Evolutionary conservation across 2,797 vertebrate genomes (phyloP), one percentile per base, ranked within the genome.

Genomic region (Alouatta caraya): DNA sequence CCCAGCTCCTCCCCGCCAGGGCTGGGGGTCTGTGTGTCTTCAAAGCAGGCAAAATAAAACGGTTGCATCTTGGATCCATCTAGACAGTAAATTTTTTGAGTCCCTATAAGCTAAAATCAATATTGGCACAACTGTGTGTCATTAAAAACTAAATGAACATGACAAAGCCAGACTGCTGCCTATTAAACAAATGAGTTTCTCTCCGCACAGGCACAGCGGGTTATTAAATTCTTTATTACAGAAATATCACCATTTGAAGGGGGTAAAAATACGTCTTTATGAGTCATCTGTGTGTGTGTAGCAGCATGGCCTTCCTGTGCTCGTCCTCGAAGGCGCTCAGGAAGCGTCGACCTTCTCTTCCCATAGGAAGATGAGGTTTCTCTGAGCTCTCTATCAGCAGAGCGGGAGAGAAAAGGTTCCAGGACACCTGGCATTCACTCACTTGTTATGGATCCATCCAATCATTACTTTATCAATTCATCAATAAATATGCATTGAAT

Each of bases 101-200:
- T 98, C 98, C 98, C 98, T 98, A 98, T 99, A 99, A 99, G 98
- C 99, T 99, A 99, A 99, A 99, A 99, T 99, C 98, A 99, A 99
- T 99, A 99, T 99, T 99, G 99, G 98, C 98, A 98, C 98, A 99
- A 99, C 98, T 98, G 98, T 98, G 98, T 98, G 96, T 99, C 98
- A 98, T 99, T 99, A 99, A 99, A 98, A 98, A 98, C 98, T 98
- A 99, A 99, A 99, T 98, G 98, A 99, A 99, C 98, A 98, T 97
- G 98, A 99, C 98, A 98, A 98, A 99, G 98, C 98, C 98, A 97
- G 98, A 98, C 98, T 96, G 98, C 98, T 96, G 98, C 98, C 98
- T 98, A 98, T 98, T 99, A 99, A 98, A 98, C 98, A 99, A 99
- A 99, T 99, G 98, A 99, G 98, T 98, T 98, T 98, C 98, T 98